Base-by-base conservation (phyloP, 92 coral and sea anemone genomes). In the Scolanthus callimorphus region DNA sequence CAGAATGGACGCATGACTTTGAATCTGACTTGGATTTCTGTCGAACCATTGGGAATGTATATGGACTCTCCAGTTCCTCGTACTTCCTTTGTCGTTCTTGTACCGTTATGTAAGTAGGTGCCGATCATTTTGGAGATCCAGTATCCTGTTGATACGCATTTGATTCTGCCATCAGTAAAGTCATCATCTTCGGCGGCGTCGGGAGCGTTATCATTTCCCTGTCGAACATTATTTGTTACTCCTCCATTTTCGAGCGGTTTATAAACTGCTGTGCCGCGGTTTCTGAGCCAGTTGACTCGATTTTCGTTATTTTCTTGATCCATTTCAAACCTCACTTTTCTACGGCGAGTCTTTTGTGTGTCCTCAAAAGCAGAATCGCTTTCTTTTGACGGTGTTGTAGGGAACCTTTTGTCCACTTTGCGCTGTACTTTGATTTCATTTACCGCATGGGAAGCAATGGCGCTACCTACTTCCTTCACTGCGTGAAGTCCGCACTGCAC, bases 111-210 rank as follows among this genome's bases (percentile, higher is more conserved):
- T 10, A 21, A 1, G 45, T 62, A 79, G 26, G 25, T 50, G 27
- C 70, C 58, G 19, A 71, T 54, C 80, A 79, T 71, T 52, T 79
- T 79, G 25, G 80, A 79, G 6, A 3, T 1, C 68, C 73, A 79
- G n/a, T 1, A 1, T 0, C 85, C 80, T 10, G 57, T 25, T 0
- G 73, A 63, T 3, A 49, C 50, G 67, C 63, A 71, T 2, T 38
- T 44, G 26, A 71, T 58, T 17, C 53, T 27, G 9, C 85, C 68
- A 3, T 26, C 28, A 12, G 31, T 20, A 28, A 51, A 20, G 26
- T 24, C 67, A 2, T 1, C n/a, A 4, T 59, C 44, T 62, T 30
- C 30, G 45, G 49, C 4, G 28, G 25, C n/a, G 31, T 29, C 43
- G 9, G 8, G 27, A 25, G 19, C 12, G 62, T 17, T 9, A 31